These are phyloP conservation scores for Fistularia tabacaria DNA, from an alignment of 2,797 vertebrate genomes.

Conservation along the genomic window DNA sequence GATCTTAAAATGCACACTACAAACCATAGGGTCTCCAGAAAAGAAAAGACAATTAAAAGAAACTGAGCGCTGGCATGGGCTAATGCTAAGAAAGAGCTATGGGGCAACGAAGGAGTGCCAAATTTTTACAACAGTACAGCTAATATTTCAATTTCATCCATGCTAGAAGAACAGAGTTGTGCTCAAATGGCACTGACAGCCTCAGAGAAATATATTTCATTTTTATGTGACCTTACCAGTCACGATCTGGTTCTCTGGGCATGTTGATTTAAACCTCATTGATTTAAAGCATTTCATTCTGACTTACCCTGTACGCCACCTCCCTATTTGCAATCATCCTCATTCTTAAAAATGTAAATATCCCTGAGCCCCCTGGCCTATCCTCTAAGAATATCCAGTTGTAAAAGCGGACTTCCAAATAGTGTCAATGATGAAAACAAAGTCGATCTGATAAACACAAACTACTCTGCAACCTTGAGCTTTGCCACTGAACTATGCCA, in stretches of 20 bases:
- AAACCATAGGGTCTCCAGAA: conserved; percentile 3
- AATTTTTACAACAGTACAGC: conserved; percentile 23
- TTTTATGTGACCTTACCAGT: conserved; percentile 6
- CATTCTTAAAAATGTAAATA: too few species aligned
- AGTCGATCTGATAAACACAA: too few species aligned
- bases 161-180: conserved; percentile 3
- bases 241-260: conserved; percentile 5
- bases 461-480: too few species aligned
- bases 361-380: too few species aligned
- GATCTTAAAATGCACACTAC: conserved; percentile 34
- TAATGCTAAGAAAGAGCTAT: conserved; percentile 47
- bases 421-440: too few species aligned
- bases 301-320: too few species aligned
- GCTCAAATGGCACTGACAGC: conserved; percentile 15
- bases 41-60: conserved; percentile 16
- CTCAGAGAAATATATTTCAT: conserved; percentile 17
- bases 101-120: conserved; percentile 27
- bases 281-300: too few species aligned
- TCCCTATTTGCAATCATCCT: too few species aligned
- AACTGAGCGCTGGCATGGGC: conserved; percentile 44
- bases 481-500: neutral
- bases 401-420: too few species aligned
- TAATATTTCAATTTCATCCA: conserved; percentile 21
- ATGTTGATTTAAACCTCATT: too few species aligned
- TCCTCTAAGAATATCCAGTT: too few species aligned